Evolutionary conservation across 2,113 vertebrate species (phyloP).

Genomic region (Rhodinocichla rosea): DNA sequence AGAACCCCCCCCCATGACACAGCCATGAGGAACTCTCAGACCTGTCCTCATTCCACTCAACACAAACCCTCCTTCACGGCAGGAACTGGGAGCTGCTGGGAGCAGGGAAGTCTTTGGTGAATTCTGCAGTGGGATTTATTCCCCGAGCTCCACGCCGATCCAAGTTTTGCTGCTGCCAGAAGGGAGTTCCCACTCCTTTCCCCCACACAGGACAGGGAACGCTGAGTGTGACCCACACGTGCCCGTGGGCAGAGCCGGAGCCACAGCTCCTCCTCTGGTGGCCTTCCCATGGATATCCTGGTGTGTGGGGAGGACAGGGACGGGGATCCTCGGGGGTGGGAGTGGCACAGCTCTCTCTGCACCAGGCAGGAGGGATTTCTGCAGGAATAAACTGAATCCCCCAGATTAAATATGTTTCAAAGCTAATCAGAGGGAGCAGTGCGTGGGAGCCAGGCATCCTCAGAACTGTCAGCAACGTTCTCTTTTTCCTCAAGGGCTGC

Average conservation of each 20-base stretch:
- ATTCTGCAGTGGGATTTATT: neutral
- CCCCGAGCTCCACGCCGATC: fast-evolving
- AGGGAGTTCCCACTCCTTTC: neutral
- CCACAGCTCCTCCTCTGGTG: neutral
- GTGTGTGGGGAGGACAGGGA: neutral
- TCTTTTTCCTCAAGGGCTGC: neutral
- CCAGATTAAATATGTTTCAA: constrained; percentile 7
- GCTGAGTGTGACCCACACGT: fast-evolving
- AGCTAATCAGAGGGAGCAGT: neutral
- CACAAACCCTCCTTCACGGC: fast-evolving
- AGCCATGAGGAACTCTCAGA: neutral
- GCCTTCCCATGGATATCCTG: neutral
- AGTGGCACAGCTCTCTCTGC: neutral
- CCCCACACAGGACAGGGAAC: neutral
- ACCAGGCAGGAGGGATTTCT: neutral
- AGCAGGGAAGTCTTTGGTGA: neutral
- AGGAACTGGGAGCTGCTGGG: neutral
- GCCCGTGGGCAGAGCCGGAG: fast-evolving
- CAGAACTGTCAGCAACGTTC: constrained; percentile 17
- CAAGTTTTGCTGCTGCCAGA: fast-evolving
- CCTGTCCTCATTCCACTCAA: neutral
- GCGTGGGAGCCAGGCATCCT: constrained; percentile 15
- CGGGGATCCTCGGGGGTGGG: fast-evolving
- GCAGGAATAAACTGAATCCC: neutral
- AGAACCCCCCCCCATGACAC: fast-evolving